Base-by-base conservation (phyloP, 2,113 vertebrate genomes). In the Ellobius talpinus region DNA sequence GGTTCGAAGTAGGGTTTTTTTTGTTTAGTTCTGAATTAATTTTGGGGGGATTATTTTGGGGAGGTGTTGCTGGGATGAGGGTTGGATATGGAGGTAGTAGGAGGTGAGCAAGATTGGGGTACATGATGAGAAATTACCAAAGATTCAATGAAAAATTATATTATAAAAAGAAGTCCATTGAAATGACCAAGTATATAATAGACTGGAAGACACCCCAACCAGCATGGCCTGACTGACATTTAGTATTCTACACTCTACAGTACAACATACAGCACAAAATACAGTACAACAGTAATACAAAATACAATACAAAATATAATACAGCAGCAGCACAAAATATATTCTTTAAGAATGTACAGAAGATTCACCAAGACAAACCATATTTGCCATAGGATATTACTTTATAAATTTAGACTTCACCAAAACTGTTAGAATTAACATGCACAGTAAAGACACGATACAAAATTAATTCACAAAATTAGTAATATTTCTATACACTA, bases 211-310 rank as follows among this genome's bases (percentile, higher is more conserved):
- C 29, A 61, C 23, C 87, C 29, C 68, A 88, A 72, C 31, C 23
- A 95, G 63, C 17, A 84, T n/a, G 73, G 94, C 31, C 39, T 45
- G 66, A 76, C 3, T 68, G 26, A 86, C 45, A 68, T 47, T 78
- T 73, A 88, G 79, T 5, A 72, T 14, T 63, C n/a, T 0, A 72
- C 13, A 74, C 19, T 79, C 50, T 1, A 36, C 10, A 65, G 63
- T 66, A 66, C 42, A 65, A 39, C 58, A 96, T 58, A 45, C 36
- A 95, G 50, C 61, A 88, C 87, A 93, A 93, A 72, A 55, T 55
- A 72, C 26, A 50, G 5, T 6, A 21, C 68, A 65, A 39, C 47
- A 96, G n/a, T 36, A 95, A 42, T 61, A 88, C 87, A 93, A 93
- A 65, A 55, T 52, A 70, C n/a, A 50, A 13, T 13, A 14, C 68